A percentile compares a stretch with the other conserved stretches of the same genome.
phyloP scores from a whole-genome alignment of 2,797 vertebrate species.

The Galagoides demidoff region DNA sequence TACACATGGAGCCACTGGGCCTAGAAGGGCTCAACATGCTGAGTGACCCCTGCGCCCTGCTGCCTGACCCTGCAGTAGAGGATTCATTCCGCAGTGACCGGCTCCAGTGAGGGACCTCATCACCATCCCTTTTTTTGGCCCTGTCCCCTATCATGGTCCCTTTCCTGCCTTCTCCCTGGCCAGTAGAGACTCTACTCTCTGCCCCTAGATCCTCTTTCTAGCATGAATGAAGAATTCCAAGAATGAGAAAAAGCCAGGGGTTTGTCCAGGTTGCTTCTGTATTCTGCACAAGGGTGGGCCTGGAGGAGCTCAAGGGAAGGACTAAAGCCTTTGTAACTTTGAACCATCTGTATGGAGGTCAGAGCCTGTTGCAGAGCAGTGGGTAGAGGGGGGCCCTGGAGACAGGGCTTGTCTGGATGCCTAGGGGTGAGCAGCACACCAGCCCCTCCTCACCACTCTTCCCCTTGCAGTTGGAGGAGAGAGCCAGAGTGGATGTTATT shows the following conservation, averaged over 20 bases:
- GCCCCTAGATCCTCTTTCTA: slow-evolving; percentile 72
- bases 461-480: slow-evolving; percentile 75
- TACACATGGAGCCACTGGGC: slow-evolving; percentile 92
- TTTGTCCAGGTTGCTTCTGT: slow-evolving; percentile 41
- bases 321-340: slow-evolving; percentile 81
- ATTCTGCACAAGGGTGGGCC: slow-evolving; percentile 5
- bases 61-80: slow-evolving; percentile 94
- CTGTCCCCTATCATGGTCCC: slow-evolving; percentile 30
- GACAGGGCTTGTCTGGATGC: slow-evolving; percentile 65
- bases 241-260: slow-evolving; percentile 62
- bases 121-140: neutral
- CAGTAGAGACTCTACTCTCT: slow-evolving; percentile 71
- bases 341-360: slow-evolving; percentile 76
- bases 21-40: slow-evolving; percentile 94
- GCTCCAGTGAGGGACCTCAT: slow-evolving; percentile 86
- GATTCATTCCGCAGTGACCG: slow-evolving; percentile 96
- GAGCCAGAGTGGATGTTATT: slow-evolving; percentile 84
- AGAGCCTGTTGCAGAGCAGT: slow-evolving; percentile 76
- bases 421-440: slow-evolving; percentile 74
- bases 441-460: slow-evolving; percentile 76
- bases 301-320: slow-evolving; percentile 64
- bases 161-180: slow-evolving; percentile 52
- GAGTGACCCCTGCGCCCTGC: slow-evolving; percentile 92
- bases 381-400: slow-evolving; percentile 58
- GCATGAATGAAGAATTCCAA: slow-evolving; percentile 61